Evolutionary conservation across 35 echinoderm and acorn worm genomes (phyloP), one percentile per base, ranked within the genome.

Genomic region (Hemicentrotus pulcherrimus): DNA sequence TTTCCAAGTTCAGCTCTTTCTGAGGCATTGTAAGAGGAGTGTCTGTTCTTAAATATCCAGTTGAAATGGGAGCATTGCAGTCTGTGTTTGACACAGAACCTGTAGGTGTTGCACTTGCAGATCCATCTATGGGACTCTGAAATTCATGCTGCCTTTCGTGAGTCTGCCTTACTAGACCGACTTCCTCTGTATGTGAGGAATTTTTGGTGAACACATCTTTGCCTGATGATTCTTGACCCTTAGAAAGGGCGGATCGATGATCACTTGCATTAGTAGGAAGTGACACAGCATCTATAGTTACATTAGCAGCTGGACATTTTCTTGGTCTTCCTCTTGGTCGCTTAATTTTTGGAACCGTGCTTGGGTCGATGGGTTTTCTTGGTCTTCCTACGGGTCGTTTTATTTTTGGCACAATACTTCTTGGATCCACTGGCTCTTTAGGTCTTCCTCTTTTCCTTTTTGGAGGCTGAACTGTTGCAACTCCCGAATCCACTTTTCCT

Each of bases 261-360:
- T 55, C 50, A 10, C 10, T 15, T 55, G 50, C 50, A 11, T 10
- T 10, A 55, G 11, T 55, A 15, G 50, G 50, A 55, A 55, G 8
- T 11, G 86, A 22, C 86, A 86, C 90, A 31, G 32, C 90, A 46
- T 24, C 35, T 41, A 41, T 91, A 8, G 12, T 24, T 46, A 24
- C 18, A 45, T 93, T 93, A 22, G 31, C 5, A 47, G 3, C 16
- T n/a, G 61, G 61, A 71, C 16, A 24, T 31, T 93, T 92, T 47
- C 90, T 92, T 46, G 90, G 90, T 47, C 90, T 92, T 12, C 90
- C 90, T 47, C 32, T 47, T 92, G 90, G 90, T 9, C 90, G 7
- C 90, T 92, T 92, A 24, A 47, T 41, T 32, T 33, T n/a, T 32
- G 46, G 18, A 47, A 24, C 32, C 5, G 30, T 24, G 18, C 22